Base-by-base conservation (phyloP, 1,140 invertebrate species). In the Fopius arisanus region DNA sequence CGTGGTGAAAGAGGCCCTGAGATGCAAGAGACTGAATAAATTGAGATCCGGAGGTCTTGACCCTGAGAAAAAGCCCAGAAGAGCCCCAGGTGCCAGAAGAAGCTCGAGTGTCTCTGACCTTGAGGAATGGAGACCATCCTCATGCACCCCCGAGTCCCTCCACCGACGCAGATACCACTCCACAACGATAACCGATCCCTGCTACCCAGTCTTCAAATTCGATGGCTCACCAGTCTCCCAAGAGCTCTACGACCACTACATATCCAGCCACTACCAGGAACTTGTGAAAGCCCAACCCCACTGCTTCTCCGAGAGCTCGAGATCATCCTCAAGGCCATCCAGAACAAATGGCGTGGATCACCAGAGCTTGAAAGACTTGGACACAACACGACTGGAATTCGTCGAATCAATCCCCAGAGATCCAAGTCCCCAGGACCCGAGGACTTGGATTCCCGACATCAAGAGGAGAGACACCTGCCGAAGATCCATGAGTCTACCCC, bases 141-240 rank as follows among this genome's bases (percentile, higher is more conserved):
- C 5, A 29, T 21, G 4, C 29, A 54, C n/a, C 7, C 29, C 21
- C 23, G 16, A 28, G 23, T 28, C 9, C 48, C 68, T 2, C 29
- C 68, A 2, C 28, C 51, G n/a, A 4, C 75, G 71, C 21, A 83
- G 80, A 12, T 71, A 75, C 12, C 79, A 81, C 54, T 92, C 88
- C 14, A 90, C 92, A 70, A 94, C 94, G 0, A 94, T 96, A 67
- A 90, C 92, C 29, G 94, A 96, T 88, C 94, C 94, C 19, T 89
- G 87, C 63, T 93, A 92, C 88, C 94, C 94, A 23, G 90, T 94
- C 10, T 94, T 95, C 78, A 90, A 92, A 77, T 88, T 88, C 41
- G 91, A 95, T 70, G 93, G 94, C 2, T 87, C 92, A 29, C 90
- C 92, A 6, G 92, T 94, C 43, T 95, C 94, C 0, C 90, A 92